A percentile compares a stretch with the other conserved stretches of the same genome.
phyloP scores from a whole-genome alignment of 2,888 invertebrate species.

The Colletes collaris region DNA sequence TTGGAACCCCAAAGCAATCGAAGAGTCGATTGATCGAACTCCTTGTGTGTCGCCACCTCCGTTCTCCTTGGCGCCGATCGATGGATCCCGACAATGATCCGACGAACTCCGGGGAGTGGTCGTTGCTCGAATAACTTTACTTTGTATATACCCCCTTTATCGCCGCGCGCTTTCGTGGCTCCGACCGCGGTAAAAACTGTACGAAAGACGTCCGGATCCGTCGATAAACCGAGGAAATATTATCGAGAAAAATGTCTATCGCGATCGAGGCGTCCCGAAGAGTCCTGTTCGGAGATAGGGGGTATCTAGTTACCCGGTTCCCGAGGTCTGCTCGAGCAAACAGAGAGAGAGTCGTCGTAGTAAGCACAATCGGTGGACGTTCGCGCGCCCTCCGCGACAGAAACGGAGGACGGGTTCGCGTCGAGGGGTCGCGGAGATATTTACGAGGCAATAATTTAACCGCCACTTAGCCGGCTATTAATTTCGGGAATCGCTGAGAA shows the following conservation, averaged over 20 bases:
- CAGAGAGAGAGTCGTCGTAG: neutral
- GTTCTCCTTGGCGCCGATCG: no score
- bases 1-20: no score
- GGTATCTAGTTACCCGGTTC: constrained; percentile 13
- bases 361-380: constrained; percentile 15
- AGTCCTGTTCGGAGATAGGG: constrained; percentile 1
- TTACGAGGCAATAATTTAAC: constrained; percentile 83
- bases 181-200: no score
- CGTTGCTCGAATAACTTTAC: no score
- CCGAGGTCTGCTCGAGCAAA: neutral
- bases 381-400: constrained; percentile 21
- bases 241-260: neutral
- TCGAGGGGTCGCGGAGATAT: constrained; percentile 78
- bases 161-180: no score
- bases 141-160: no score
- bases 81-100: no score
- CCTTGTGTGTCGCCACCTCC: no score
- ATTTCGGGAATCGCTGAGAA: constrained; percentile 82
- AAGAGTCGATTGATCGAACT: no score
- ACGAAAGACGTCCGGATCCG: no score
- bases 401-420: constrained; percentile 56
- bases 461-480: constrained; percentile 83
- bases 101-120: no score
- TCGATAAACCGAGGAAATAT: neutral
- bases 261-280: neutral